phyloP scores from a whole-genome alignment of 2,797 vertebrate genomes.

The Ispidina picta region DNA sequence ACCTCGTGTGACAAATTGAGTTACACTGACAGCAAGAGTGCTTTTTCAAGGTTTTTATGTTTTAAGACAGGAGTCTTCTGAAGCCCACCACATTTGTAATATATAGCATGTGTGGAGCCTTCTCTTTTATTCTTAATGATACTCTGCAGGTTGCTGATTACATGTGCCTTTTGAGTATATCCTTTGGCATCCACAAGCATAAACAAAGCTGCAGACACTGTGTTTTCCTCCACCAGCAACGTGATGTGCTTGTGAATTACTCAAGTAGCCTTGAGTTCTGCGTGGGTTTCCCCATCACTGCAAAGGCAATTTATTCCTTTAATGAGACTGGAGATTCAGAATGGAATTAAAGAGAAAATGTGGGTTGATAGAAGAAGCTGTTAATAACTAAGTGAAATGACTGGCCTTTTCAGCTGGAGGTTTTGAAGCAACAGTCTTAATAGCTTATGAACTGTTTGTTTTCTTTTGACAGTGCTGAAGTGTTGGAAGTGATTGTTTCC shows the following conservation, averaged over 20 bases:
- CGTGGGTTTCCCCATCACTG: background rate
- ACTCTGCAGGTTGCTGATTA: conserved; percentile 26
- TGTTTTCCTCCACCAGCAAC: conserved; percentile 27
- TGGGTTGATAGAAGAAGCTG: background rate
- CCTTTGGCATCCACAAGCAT: conserved; percentile 40
- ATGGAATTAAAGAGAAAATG: background rate
- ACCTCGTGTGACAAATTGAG: background rate
- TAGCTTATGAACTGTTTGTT: background rate
- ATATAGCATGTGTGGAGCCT: background rate
- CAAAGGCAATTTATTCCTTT: conserved; percentile 19
- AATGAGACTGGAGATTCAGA: background rate
- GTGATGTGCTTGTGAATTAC: conserved; percentile 52
- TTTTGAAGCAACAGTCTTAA: conserved; percentile 10
- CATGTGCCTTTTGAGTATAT: conserved; percentile 17
- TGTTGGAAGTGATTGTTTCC: background rate
- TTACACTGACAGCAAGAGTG: background rate
- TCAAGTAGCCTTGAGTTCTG: conserved; percentile 28
- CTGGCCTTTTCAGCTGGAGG: background rate
- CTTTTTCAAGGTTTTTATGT: background rate
- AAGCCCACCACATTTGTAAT: background rate
- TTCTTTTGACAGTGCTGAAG: background rate
- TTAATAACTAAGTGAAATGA: conserved; percentile 18
- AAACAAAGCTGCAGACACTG: conserved; percentile 69
- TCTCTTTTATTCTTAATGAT: conserved; percentile 56
- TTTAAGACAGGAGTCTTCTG: conserved; percentile 4